These are phyloP conservation scores for Fragum fragum DNA, from an alignment of 2,888 invertebrate genomes.

Conservation along the genomic window DNA sequence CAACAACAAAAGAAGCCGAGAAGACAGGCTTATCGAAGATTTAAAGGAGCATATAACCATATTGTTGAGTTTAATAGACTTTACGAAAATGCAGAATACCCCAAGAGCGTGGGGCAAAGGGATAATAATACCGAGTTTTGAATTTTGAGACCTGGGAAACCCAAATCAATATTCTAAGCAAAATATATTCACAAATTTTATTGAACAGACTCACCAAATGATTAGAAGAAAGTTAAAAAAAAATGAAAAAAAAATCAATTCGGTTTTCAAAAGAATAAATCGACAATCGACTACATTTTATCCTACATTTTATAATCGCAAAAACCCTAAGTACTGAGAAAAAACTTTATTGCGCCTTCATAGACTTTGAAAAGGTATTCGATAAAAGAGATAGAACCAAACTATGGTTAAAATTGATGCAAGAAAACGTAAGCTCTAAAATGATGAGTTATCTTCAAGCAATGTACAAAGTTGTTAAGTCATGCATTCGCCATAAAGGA, in stretches of 20 bases:
- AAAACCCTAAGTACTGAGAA: neutral
- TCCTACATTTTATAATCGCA: constrained; percentile 18
- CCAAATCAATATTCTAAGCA: constrained; percentile 23
- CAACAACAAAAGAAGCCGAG: constrained; percentile 27
- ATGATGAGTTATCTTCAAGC: neutral
- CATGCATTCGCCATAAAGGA: neutral
- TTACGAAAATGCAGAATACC: constrained; percentile 11
- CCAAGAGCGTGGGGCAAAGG: constrained; percentile 29
- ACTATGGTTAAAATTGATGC: neutral
- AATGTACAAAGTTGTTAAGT: constrained; percentile 22
- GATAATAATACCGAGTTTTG: constrained; percentile 29
- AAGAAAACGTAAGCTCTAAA: constrained; percentile 14
- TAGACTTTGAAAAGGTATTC: constrained; percentile 17
- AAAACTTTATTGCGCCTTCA: constrained; percentile 24
- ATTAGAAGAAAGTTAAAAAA: neutral
- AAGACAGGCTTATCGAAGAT: neutral
- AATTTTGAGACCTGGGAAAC: neutral
- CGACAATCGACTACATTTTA: constrained; percentile 13
- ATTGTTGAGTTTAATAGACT: constrained; percentile 22
- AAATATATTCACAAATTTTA: constrained; percentile 29
- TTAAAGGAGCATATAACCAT: neutral
- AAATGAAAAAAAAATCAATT: neutral
- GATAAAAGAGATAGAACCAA: neutral
- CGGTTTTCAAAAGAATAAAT: neutral
- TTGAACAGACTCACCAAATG: constrained; percentile 27